phyloP scores from a whole-genome alignment of 2,888 invertebrate species.

The Acanthoscelides obtectus region DNA sequence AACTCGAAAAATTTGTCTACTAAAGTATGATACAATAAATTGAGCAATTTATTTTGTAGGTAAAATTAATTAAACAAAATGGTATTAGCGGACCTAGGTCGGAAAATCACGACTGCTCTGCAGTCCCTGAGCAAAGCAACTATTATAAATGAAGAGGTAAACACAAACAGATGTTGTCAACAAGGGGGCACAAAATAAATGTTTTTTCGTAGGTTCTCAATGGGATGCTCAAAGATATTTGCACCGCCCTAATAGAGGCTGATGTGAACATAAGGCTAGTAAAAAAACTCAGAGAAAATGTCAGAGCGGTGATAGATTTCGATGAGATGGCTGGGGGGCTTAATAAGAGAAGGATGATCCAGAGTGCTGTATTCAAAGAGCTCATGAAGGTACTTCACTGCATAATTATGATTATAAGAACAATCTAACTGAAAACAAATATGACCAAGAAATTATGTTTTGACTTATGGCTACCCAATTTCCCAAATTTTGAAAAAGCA shows the following conservation, averaged over 20 bases:
- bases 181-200: conserved; percentile 1
- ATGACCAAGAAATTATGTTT: neutral
- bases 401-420: neutral
- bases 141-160: conserved; percentile 95
- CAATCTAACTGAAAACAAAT: neutral
- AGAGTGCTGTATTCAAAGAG: conserved; percentile 98
- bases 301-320: conserved; percentile 94
- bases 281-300: conserved; percentile 95
- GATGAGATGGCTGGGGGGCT: conserved; percentile 99
- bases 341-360: conserved; percentile 97
- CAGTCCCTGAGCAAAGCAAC: conserved; percentile 97
- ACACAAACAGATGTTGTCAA: conserved; percentile 31
- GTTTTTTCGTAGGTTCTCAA: conserved; percentile 74
- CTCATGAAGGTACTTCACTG: conserved; percentile 77
- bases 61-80: conserved; percentile 54
- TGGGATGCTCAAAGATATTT: conserved; percentile 99
- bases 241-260: conserved; percentile 93
- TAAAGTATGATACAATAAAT: neutral
- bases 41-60: neutral
- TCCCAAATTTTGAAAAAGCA: neutral
- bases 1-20: neutral
- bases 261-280: conserved; percentile 96
- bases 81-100: conserved; percentile 99
- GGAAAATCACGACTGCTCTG: conserved; percentile 97
- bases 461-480: neutral